These are phyloP conservation scores for Stomatorhinus walkeri DNA, from an alignment of 2,797 vertebrate genomes.

Conservation along the genomic window DNA sequence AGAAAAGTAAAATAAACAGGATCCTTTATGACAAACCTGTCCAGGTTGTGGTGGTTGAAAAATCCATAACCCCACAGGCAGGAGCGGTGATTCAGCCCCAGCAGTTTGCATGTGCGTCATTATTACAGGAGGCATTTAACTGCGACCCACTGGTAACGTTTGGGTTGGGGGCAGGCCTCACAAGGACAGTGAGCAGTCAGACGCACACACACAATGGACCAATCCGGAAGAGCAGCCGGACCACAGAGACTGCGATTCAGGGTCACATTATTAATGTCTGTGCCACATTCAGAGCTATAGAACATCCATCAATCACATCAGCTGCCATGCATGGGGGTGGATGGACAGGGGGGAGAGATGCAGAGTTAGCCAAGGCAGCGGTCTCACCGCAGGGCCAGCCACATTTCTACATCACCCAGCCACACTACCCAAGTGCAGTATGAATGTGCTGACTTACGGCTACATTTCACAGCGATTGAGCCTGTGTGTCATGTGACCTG, in stretches of 20 bases:
- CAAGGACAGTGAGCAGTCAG: not conserved
- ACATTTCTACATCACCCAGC: not conserved
- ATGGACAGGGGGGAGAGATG: slow-evolving; percentile 34
- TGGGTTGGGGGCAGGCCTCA: not conserved
- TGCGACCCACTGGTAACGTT: not conserved
- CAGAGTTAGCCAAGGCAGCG: slow-evolving; percentile 23
- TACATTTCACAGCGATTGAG: not conserved
- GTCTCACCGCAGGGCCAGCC: not conserved
- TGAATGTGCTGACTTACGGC: not conserved
- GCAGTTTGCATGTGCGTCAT: not conserved
- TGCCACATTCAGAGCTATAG: slow-evolving; percentile 53
- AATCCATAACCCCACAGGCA: not conserved
- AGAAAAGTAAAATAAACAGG: slow-evolving; percentile 6
- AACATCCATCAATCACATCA: slow-evolving; percentile 61
- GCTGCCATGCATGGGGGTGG: slow-evolving; percentile 52
- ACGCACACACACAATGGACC: not conserved
- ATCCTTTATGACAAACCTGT: not conserved
- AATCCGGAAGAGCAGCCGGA: not conserved
- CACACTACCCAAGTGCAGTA: not conserved
- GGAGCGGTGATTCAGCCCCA: not conserved
- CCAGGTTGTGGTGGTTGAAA: not conserved
- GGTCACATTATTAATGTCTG: slow-evolving; percentile 61
- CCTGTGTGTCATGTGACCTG: not conserved
- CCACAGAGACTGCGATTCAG: not conserved
- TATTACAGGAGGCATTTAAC: not conserved